Percentiles rank a stretch among this genome's conserved stretches.
These are phyloP conservation scores for Theristus sp. DNA, from an alignment of 2,888 invertebrate species.

Conservation along the genomic window DNA sequence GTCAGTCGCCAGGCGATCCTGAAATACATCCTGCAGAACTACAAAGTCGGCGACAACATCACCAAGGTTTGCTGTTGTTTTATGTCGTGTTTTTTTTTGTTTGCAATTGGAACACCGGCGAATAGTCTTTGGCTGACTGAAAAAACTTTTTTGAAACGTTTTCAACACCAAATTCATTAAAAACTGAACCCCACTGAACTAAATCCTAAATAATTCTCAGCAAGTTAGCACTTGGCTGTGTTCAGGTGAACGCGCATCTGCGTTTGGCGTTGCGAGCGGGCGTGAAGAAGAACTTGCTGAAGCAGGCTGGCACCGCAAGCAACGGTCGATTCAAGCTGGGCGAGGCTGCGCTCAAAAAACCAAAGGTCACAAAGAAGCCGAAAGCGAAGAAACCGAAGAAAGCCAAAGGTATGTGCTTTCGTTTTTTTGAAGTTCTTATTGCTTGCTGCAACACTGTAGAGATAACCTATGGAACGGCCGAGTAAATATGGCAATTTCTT, in stretches of 20 bases:
- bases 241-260: slow-evolving; percentile 22
- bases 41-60: not conserved
- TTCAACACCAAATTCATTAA: too few species aligned
- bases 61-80: not conserved
- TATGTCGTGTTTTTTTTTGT: too few species aligned
- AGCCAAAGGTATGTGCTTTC: not conserved
- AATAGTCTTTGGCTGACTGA: too few species aligned
- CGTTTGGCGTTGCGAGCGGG: slow-evolving; percentile 27
- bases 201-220: too few species aligned
- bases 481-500: too few species aligned
- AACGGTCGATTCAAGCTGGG: not conserved
- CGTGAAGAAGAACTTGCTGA: slow-evolving; percentile 24
- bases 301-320: slow-evolving; percentile 17
- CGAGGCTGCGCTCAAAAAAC: not conserved
- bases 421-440: not conserved
- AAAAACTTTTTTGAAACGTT: too few species aligned
- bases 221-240: too few species aligned
- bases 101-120: too few species aligned
- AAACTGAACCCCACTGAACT: too few species aligned
- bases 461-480: too few species aligned
- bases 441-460: too few species aligned
- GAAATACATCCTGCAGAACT: not conserved
- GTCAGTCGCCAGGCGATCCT: not conserved
- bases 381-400: not conserved
- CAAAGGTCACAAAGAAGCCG: not conserved